Evolutionary conservation across 2,113 vertebrate species (phyloP), one percentile per base, ranked within the genome.

Genomic region (Bos javanicus): DNA sequence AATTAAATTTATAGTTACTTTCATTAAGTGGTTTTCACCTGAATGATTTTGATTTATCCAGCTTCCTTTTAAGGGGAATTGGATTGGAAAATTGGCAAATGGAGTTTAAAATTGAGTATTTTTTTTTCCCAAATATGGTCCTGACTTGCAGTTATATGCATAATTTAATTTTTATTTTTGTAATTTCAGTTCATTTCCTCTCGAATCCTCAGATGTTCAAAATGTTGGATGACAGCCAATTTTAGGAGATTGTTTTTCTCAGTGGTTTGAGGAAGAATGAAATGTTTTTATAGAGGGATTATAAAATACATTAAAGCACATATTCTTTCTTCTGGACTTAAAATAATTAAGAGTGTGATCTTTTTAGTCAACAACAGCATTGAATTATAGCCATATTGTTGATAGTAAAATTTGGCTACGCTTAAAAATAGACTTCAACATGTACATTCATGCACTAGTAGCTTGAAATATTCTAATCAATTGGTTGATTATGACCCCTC

Each of bases 1-100:
- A 81, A 59, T 36, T 59, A 71, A 95, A 87, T 78, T 90, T 39
- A 59, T 96, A 57, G 56, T 90, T 93, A 43, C 80, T 97, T 95
- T 94, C 7, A 39, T 60, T 87, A 43, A 3, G 12, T 60, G 71
- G 54, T 57, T 94, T 96, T 87, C 81, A 92, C 83, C 17, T 96
- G 43, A 92, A 36, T 92, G 84, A 30, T 90, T 97, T 90, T 83
- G 19, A n/a, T 96, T 57, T 52, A n/a, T 46, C 12, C 50, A 80
- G 30, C 33, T 90, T 97, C 19, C 28, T 67, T 89, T 89, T 64
- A 80, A 64, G 26, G 57, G 11, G 23, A 76, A 89, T 80, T 91
- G 64, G 71, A 85, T 85, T 92, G 76, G 23, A 91, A 91, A 85
- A 87, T 48, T 80, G 60, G 28, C 80, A 89, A 89, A 91, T 82